A percentile compares a stretch with the other conserved stretches of the same genome.
Conservation (phyloP, 2,113 vertebrate genomes). For the Panthera leo region DNA sequence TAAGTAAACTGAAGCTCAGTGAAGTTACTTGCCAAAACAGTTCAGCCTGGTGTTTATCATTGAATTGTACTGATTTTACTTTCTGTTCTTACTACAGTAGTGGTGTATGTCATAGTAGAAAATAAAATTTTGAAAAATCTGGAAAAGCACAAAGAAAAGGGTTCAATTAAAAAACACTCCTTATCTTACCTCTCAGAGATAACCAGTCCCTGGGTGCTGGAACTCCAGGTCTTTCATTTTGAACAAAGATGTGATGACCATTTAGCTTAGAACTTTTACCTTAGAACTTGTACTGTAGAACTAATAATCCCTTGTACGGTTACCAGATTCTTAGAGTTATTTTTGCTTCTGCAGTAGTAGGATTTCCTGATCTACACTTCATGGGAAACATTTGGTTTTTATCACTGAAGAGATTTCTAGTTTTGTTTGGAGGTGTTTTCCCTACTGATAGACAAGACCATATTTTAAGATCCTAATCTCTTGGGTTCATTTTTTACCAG, state of each 20-base stretch:
- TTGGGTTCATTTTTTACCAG: not conserved
- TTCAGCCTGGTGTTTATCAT: not conserved
- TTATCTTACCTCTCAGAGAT: not conserved
- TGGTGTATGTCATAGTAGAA: not conserved
- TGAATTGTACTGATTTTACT: not conserved
- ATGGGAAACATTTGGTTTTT: not conserved
- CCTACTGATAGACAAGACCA: not conserved
- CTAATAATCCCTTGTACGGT: not conserved
- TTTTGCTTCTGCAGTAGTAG: not conserved
- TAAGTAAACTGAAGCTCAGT: not conserved
- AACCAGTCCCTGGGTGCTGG: not conserved
- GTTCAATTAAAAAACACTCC: not conserved
- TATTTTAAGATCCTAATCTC: not conserved
- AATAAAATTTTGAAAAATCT: not conserved
- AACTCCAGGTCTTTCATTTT: not conserved
- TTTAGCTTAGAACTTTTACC: not conserved
- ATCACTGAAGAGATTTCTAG: not conserved
- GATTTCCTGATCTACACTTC: not conserved
- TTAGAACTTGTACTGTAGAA: not conserved
- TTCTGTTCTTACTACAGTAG: not conserved
- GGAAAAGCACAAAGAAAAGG: not conserved
- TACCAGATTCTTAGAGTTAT: not conserved
- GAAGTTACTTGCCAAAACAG: not conserved
- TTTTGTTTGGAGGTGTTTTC: not conserved
- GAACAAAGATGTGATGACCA: not conserved